These are phyloP conservation scores for Drosophila macrospina DNA, from an alignment of 2,888 invertebrate genomes.

Conservation along the genomic window DNA sequence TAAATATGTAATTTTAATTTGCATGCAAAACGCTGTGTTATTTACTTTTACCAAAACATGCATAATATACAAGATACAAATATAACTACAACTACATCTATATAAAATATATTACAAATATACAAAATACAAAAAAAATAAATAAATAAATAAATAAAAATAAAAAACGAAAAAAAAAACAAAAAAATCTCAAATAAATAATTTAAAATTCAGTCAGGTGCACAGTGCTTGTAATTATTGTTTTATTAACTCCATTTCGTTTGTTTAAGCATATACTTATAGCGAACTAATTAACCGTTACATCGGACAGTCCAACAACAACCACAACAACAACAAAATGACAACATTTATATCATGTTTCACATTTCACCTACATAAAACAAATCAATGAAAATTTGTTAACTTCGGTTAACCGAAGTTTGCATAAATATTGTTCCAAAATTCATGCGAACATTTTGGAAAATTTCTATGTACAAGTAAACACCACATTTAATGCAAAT, in stretches of 20 bases:
- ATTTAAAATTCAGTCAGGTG: conserved; percentile 52
- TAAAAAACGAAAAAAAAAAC: background rate
- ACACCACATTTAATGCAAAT: conserved; percentile 63
- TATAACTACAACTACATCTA: conserved; percentile 26
- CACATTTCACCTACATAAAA: conserved; percentile 65
- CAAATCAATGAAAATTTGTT: conserved; percentile 26
- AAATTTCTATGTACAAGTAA: conserved; percentile 17
- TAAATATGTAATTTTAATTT: conserved; percentile 61
- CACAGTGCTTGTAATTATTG: conserved; percentile 62
- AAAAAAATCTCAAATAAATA: conserved; percentile 28
- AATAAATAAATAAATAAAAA: conserved; percentile 7
- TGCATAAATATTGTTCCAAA: conserved; percentile 31
- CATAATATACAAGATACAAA: conserved; percentile 50
- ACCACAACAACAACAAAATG: conserved; percentile 32
- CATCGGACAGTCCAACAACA: conserved; percentile 54
- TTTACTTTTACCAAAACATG: conserved; percentile 73
- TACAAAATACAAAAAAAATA: background rate
- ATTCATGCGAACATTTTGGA: conserved; percentile 15
- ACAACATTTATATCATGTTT: conserved; percentile 71
- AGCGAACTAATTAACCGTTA: conserved; percentile 24
- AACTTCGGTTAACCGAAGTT: conserved; percentile 50
- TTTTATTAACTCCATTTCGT: conserved; percentile 13
- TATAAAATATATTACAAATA: conserved; percentile 11
- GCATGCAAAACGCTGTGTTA: conserved; percentile 74
- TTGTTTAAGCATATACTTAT: background rate